Evolutionary conservation across 2,888 invertebrate species (phyloP).

Genomic region (Spilarctia lutea): DNA sequence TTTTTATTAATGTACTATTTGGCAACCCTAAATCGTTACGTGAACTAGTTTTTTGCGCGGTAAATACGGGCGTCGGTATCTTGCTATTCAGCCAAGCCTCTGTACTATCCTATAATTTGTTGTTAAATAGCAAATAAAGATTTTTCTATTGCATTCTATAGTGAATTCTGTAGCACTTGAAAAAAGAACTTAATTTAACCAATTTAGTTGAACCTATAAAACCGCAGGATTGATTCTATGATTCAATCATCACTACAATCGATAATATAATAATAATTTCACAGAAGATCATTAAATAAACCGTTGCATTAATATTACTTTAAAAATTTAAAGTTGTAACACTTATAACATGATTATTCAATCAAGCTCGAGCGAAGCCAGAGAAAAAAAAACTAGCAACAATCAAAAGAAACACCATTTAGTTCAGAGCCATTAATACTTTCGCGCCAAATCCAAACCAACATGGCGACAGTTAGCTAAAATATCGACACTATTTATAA

Average conservation of each 20-base stretch:
- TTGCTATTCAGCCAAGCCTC: neutral
- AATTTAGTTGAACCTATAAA: conserved; percentile 5
- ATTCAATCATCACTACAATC: conserved; percentile 1
- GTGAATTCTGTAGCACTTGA: too few relatives aligned
- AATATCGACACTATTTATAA: conserved; percentile 43
- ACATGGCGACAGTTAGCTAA: conserved; percentile 20
- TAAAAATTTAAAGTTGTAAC: neutral
- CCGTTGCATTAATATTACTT: neutral
- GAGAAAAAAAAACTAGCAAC: too few relatives aligned
- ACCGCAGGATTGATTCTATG: neutral
- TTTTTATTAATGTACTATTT: neutral
- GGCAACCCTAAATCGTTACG: neutral
- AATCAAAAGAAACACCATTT: neutral
- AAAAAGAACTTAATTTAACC: neutral
- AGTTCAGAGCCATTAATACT: conserved; percentile 10
- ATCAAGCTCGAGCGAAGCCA: too few relatives aligned
- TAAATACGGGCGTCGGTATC: neutral
- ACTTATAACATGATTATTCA: neutral
- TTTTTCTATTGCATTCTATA: neutral
- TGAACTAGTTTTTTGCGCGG: neutral
- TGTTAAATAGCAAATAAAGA: neutral
- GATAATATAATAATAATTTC: neutral
- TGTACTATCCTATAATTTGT: neutral
- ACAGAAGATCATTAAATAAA: neutral
- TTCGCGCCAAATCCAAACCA: conserved; percentile 19